Evolutionary conservation across 2,888 invertebrate species (phyloP).

Genomic region (Eudemis profundana): DNA sequence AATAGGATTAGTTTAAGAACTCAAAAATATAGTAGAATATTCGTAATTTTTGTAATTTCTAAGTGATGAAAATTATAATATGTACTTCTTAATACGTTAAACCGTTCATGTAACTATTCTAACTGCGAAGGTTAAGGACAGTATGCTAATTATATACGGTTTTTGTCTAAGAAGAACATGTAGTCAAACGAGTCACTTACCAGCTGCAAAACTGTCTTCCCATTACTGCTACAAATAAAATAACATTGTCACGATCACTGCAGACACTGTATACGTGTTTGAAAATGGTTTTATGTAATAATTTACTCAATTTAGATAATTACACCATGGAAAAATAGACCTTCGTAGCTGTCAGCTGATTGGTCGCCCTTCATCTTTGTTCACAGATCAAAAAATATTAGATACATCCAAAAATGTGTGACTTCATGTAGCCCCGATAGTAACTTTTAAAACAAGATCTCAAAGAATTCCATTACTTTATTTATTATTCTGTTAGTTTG

Average conservation of each 20-base stretch:
- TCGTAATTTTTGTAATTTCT: background rate
- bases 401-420: conserved; percentile 1
- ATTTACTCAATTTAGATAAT: conserved; percentile 68
- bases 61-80: conserved; percentile 3
- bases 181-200: conserved; percentile 19
- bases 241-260: conserved; percentile 50
- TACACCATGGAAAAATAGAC: conserved; percentile 75
- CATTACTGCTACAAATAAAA: conserved; percentile 41
- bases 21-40: background rate
- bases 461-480: background rate
- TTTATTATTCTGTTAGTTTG: background rate
- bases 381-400: conserved; percentile 24
- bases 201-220: conserved; percentile 24
- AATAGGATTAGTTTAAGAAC: background rate
- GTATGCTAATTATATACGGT: conserved; percentile 35
- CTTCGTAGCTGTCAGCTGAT: conserved; percentile 79
- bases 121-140: conserved; percentile 39
- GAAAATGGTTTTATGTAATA: conserved; percentile 77
- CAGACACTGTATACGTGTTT: conserved; percentile 52
- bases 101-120: conserved; percentile 36
- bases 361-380: conserved; percentile 55
- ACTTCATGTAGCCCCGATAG: background rate
- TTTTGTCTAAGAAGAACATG: conserved; percentile 21
- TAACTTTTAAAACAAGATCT: background rate
- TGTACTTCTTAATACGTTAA: conserved; percentile 29